Evolutionary conservation across 2,113 vertebrate species (phyloP), one percentile per base, ranked within the genome.

Genomic region (Charina bottae): DNA sequence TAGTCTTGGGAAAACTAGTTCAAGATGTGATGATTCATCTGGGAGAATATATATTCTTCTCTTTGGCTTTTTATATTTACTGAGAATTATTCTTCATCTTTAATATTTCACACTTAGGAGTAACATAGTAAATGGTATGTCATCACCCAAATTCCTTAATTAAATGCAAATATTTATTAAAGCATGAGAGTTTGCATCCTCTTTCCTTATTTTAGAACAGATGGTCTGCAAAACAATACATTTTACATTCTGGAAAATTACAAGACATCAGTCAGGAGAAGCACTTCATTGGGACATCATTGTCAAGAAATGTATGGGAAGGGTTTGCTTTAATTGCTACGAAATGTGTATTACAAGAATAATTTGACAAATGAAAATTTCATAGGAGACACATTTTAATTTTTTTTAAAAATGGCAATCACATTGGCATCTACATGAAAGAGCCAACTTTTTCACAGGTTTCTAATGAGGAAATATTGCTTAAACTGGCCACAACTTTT

Each of bases 131-230:
- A 90, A 83, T 1, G 4, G 2, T 13, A 62, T 26, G 87, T 58
- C 8, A 37, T 23, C 55, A 33, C 68, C 68, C n/a, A 54, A 42
- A 83, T 58, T 23, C 33, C 68, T 90, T 84, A 46, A 90, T 90
- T 49, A 85, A 85, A 85, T 49, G 9, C 72, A 90, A 84, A 90
- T 83, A 84, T 59, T 83, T 90, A 56, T 90, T 90, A 83, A 59
- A 42, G 54, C 12, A 90, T 24, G 23, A 90, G n/a, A 84, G 33
- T 49, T 59, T n/a, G 4, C 33, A 56, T 90, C 24, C 56, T 10
- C 24, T 49, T n/a, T 59, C 72, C 54, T 46, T 42, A 24, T 46
- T 59, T 84, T 60, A 28, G 24, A 90, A 58, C 33, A 90, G 55
- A 90, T 84, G 37, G 42, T 90, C 72, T 90, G 13, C 26, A 21